phyloP scores from a whole-genome alignment of 2,113 vertebrate genomes.

The Mohoua ochrocephala region DNA sequence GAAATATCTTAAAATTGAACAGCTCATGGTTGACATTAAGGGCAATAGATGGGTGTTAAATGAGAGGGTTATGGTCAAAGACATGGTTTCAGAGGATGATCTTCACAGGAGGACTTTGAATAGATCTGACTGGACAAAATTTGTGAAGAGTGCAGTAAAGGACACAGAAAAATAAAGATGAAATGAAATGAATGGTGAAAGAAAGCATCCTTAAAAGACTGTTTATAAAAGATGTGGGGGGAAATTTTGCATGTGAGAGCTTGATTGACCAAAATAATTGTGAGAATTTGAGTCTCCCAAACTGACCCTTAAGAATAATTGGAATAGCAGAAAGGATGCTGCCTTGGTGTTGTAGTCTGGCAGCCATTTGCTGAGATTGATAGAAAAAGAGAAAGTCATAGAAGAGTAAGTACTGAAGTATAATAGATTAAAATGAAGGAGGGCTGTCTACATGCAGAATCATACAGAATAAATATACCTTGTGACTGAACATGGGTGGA shows the following conservation, averaged over 20 bases:
- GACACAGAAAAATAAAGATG: background rate
- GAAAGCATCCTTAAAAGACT: background rate
- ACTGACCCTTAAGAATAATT: background rate
- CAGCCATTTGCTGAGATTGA: background rate
- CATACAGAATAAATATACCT: background rate
- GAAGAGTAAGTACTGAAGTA: background rate
- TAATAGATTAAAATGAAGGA: background rate
- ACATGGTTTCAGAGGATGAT: background rate
- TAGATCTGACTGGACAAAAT: background rate
- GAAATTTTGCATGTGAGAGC: background rate
- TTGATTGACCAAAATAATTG: background rate
- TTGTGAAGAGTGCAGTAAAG: background rate
- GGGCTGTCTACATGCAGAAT: background rate
- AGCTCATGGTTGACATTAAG: background rate
- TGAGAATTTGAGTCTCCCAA: background rate
- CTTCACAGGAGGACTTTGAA: background rate
- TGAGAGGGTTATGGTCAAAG: background rate
- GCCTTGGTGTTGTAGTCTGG: background rate
- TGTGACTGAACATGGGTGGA: background rate
- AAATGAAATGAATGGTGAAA: background rate
- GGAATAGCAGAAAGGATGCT: background rate
- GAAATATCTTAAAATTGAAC: background rate
- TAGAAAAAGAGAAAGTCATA: background rate
- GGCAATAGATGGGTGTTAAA: background rate
- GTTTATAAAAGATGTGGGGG: background rate